These are phyloP conservation scores for Palythoa grandiflora DNA, from an alignment of 92 coral and sea anemone genomes.

Conservation along the genomic window DNA sequence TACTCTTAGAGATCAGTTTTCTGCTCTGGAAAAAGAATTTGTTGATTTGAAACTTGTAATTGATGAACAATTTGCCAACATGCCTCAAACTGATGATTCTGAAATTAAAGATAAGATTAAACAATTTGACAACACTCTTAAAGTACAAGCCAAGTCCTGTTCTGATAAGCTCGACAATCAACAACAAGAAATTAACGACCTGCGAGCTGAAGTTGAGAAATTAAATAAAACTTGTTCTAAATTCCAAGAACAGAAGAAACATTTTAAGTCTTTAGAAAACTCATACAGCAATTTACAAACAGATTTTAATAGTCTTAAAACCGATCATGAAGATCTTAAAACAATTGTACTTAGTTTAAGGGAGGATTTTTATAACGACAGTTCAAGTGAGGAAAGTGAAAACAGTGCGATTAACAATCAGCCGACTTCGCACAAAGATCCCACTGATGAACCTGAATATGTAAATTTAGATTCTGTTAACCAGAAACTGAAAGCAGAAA, in stretches of 20 bases:
- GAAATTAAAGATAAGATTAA: background rate
- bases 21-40: background rate
- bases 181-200: background rate
- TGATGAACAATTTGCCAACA: background rate
- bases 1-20: background rate
- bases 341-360: background rate
- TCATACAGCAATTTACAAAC: background rate
- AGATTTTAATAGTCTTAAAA: constrained; percentile 4
- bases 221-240: background rate
- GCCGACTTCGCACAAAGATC: background rate
- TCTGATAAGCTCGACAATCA: background rate
- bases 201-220: background rate
- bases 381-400: background rate
- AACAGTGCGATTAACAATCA: constrained; percentile 3
- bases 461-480: background rate
- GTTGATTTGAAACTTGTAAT: background rate
- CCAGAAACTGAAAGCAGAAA: background rate
- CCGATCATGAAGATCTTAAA: background rate
- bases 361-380: background rate
- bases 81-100: background rate
- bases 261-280: background rate
- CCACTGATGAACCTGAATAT: background rate
- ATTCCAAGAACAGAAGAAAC: constrained; percentile 1
- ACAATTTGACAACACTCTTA: background rate
- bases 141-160: background rate